Evolutionary conservation across 2,888 invertebrate species (phyloP), one percentile per base, ranked within the genome.

Genomic region (Zhuqinia jingwanae): DNA sequence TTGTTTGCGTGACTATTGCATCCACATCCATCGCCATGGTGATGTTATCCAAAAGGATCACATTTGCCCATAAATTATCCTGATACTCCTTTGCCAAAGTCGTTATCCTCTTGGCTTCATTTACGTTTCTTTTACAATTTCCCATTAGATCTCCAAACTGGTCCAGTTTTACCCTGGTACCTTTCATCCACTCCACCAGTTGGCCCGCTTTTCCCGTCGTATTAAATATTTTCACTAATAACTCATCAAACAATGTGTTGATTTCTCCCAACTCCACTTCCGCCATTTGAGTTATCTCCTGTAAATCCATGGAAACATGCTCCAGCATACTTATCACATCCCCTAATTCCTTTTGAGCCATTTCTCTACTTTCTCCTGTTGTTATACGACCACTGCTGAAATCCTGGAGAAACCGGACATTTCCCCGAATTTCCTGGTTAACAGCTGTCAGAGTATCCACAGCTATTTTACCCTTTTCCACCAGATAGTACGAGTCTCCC

Each of bases 161-260:
- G 0, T 93, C 92, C n/a, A 94, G 92, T 90, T 94, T 92, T 42
- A 92, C 92, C 75, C 65, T 17, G n/a, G 83, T 70, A 17, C 25
- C 47, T 27, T 45, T 89, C 10, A 88, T 60, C 30, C 45, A 56
- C 22, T 81, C 73, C 70, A 89, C 60, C 13, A 88, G 5, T 0
- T 15, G 22, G 5, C 53, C 36, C 2, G 58, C 75, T 83, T 10
- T 3, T 58, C 45, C 2, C 50, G 42, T 78, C 3, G 83, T 50
- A 73, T 87, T 89, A 42, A 75, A 81, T 36, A 88, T 36, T 27
- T 80, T 86, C 10, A 47, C 78, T 0, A 85, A 20, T 3, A 90
- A 85, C 10, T 30, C 42, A 27, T 91, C 90, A 81, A 89, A 90
- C 53, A 91, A 90, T 8, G 88, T 87, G 36, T 90, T 90, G 1